Evolutionary conservation across 2,113 vertebrate species (phyloP), one percentile per base, ranked within the genome.

Genomic region (Ovibos moschatus): DNA sequence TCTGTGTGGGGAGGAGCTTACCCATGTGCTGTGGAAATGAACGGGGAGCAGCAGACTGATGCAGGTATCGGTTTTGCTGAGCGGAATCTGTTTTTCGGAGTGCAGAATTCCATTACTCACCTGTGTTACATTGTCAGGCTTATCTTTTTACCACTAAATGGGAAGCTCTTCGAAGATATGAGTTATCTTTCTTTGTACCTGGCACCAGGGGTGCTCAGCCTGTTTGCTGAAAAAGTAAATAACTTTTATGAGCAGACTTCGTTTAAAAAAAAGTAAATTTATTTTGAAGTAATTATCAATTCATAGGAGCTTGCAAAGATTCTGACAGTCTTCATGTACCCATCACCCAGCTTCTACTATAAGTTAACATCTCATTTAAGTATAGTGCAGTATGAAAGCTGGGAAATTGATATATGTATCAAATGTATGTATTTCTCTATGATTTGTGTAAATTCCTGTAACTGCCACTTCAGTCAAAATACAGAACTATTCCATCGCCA

Each of bases 11-110:
- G 2, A 76, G 64, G 89, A 95, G 95, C 78, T 85, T 96, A 10
- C 97, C 94, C 95, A 93, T 95, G 98, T 97, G 14, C 98, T 98
- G 98, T 98, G 99, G 98, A 99, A 97, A 99, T 99, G 99, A 99
- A 98, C 98, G 99, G 98, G 98, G 99, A 99, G 97, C 98, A 99
- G 98, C 99, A 99, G 87, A 98, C 97, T 98, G 99, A 99, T 92
- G 98, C 99, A 99, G 99, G 99, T 99, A 99, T 84, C 64, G 64
- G 60, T 64, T 95, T 93, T 89, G 50, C 40, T 91, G 55, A 94
- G 47, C 14, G 81, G 53, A 91, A 87, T 62, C 53, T 50, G 71
- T 92, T 95, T 58, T 94, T n/a, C 9, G 13, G 62, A 58, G 58
- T 82, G 23, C 28, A 50, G 14, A 58, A 57, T 74, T 55, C 10